Evolutionary conservation across 2,113 vertebrate species (phyloP).

Genomic region (Catharus minimus): DNA sequence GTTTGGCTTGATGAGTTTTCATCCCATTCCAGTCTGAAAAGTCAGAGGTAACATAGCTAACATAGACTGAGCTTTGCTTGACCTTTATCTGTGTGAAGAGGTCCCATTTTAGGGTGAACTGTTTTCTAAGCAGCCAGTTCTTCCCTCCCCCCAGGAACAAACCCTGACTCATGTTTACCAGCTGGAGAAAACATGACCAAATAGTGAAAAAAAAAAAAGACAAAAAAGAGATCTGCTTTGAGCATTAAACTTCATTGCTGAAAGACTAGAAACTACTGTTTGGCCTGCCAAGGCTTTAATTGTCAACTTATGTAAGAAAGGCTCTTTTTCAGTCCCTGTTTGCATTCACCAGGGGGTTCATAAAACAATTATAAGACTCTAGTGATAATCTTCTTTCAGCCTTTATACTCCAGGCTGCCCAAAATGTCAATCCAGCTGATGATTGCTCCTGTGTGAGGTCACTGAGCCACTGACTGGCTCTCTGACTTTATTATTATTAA

Average conservation of each 20-base stretch:
- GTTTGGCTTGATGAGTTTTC: background rate
- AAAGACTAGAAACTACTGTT: constrained; percentile 67
- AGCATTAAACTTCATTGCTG: constrained; percentile 64
- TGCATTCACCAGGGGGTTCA: constrained; percentile 63
- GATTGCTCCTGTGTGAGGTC: background rate
- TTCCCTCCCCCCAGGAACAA: background rate
- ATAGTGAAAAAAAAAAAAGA: background rate
- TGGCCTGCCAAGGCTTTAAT: constrained; percentile 63
- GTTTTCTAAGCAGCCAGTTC: background rate
- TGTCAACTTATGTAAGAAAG: constrained; percentile 57
- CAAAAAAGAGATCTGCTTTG: constrained; percentile 24
- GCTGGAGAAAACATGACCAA: constrained; percentile 56
- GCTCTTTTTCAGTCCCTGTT: constrained; percentile 63
- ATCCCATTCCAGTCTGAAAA: background rate
- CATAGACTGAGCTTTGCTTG: background rate
- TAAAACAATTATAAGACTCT: constrained; percentile 69
- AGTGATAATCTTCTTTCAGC: constrained; percentile 69
- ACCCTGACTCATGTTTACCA: constrained; percentile 48
- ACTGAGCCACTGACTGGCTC: background rate
- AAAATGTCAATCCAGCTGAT: constrained; percentile 48
- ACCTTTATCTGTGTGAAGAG: background rate
- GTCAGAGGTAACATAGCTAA: background rate
- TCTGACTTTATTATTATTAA: constrained; percentile 48
- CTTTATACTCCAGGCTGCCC: constrained; percentile 50
- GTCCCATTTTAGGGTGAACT: background rate